Base-by-base conservation (phyloP, 2,113 vertebrate genomes). In the Pseudorhombus dupliciocellatus region DNA sequence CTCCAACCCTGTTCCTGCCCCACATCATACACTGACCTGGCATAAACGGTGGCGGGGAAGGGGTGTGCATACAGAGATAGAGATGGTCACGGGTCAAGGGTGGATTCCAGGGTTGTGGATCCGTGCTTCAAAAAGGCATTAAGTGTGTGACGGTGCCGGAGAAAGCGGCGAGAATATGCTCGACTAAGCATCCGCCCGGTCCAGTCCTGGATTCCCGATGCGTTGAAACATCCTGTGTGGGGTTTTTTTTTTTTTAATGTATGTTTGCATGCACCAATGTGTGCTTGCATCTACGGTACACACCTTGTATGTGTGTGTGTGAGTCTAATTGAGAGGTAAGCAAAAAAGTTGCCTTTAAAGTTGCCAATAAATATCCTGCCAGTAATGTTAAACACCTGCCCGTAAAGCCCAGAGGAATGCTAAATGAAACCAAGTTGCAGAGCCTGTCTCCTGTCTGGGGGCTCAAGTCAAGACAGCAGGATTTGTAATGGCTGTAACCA, bases 361-460 rank as follows among this genome's bases (percentile, higher is more conserved):
- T 91, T 91, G 85, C 92, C 87, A 93, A 92, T 94, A 93, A 93
- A 93, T 90, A 91, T 93, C 91, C 90, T 89, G 88, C 84, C 89
- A 79, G 84, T 94, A 94, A 94, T 94, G 92, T 91, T 85, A 92
- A 93, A 93, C 93, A 94, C 92, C 93, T 93, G 93, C 92, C 90
- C 90, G 70, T 94, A 94, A 94, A 94, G 82, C 86, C 83, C 87
- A 70, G 83, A 92, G 93, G 93, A 93, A 93, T 93, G 94, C 93
- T 92, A 90, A 93, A 93, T 92, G 91, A 94, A 93, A 93, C 88
- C 89, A 91, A 92, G 87, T 87, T 91, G 83, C 89, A 91, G 84
- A 89, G 78, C 66, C 90, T 87, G 91, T 89, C 91, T 93, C 88
- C 90, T 87, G 91, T 91, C 92, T 93, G 88, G 84, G 89, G 77